These are phyloP conservation scores for Mobula hypostoma DNA, from an alignment of 2,113 vertebrate species.

Conservation along the genomic window DNA sequence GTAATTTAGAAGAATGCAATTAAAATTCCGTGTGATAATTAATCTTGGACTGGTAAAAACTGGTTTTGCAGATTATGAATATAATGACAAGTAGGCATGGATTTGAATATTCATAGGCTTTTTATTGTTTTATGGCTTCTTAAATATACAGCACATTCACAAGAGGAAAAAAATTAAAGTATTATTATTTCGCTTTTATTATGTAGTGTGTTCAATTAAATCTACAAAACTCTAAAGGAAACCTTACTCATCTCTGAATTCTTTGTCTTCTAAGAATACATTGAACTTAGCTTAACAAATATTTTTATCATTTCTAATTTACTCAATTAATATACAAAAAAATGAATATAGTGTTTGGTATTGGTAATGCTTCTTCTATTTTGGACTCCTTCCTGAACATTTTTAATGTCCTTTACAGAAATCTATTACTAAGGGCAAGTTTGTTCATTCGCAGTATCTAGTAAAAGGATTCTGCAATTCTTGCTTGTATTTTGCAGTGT, in stretches of 20 bases:
- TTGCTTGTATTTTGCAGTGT: background rate
- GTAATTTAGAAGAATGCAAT: conserved; percentile 68
- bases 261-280: conserved; percentile 20
- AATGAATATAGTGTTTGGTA: background rate
- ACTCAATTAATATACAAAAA: background rate
- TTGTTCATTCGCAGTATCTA: background rate
- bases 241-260: background rate
- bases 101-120: conserved; percentile 71
- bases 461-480: background rate
- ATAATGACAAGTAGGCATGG: conserved; percentile 61
- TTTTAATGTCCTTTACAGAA: background rate
- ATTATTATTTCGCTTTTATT: conserved; percentile 58
- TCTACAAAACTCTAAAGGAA: conserved; percentile 34
- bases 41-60: conserved; percentile 68
- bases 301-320: background rate
- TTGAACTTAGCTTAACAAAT: conserved; percentile 13
- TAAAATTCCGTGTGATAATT: conserved; percentile 73
- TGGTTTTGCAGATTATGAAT: conserved; percentile 69
- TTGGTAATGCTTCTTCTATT: background rate
- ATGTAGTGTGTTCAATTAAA: conserved; percentile 30
- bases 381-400: background rate
- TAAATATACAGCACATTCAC: conserved; percentile 59
- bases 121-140: conserved; percentile 63
- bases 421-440: background rate
- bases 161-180: conserved; percentile 62